These are phyloP conservation scores for Sceloporus tristichus DNA, from an alignment of 2,113 vertebrate genomes.

Conservation along the genomic window DNA sequence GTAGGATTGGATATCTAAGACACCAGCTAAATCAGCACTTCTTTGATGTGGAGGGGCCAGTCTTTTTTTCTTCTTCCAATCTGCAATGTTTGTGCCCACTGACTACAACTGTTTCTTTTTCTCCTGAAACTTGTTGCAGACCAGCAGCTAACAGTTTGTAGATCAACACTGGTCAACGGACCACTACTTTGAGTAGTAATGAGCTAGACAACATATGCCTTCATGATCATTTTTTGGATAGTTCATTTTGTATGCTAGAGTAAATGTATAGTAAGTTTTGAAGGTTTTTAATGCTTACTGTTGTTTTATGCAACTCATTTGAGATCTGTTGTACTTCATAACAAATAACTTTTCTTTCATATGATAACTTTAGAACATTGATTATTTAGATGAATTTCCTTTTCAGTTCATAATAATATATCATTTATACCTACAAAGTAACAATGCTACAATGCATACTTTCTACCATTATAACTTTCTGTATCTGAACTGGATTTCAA, in stretches of 20 bases:
- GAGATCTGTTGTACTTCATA: background rate
- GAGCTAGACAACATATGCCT: background rate
- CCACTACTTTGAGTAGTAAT: no score
- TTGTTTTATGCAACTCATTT: background rate
- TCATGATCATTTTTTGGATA: background rate
- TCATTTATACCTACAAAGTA: background rate
- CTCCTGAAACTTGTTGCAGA: no score
- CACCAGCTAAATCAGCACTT: no score
- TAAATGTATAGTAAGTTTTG: background rate
- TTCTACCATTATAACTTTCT: background rate
- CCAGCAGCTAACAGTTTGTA: no score
- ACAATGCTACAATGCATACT: no score
- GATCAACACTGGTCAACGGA: no score
- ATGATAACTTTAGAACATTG: background rate
- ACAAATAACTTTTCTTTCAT: background rate
- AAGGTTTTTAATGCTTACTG: no score
- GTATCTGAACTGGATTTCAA: background rate
- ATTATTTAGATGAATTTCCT: background rate
- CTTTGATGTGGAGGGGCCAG: no score
- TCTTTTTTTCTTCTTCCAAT: no score
- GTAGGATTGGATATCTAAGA: background rate
- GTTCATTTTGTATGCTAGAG: background rate
- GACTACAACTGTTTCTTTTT: no score
- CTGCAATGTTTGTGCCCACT: no score
- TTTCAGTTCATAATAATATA: background rate